A percentile compares a stretch with the other conserved stretches of the same genome.
Evolutionary conservation across 2,888 invertebrate species (phyloP).

Genomic region (Anarsia innoxiella): DNA sequence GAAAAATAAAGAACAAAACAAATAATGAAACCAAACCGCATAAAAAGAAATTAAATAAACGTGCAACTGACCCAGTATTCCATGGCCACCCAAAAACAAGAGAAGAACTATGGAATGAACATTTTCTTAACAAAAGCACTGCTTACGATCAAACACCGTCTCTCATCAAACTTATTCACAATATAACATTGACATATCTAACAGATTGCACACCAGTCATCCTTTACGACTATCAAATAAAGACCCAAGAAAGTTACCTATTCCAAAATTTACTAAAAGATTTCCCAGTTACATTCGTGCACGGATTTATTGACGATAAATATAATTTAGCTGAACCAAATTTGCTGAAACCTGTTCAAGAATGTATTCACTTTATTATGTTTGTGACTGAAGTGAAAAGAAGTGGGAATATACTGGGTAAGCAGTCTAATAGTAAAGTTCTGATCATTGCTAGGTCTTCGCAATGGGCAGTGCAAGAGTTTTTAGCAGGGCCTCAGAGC

Average conservation of each 20-base stretch:
- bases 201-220: constrained; percentile 79
- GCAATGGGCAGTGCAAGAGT: constrained; percentile 84
- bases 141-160: constrained; percentile 73
- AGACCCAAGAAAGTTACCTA: constrained; percentile 70
- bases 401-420: constrained; percentile 75
- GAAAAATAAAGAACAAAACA: constrained; percentile 6
- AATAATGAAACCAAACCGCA: constrained; percentile 10
- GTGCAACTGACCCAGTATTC: constrained; percentile 70
- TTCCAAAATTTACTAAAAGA: constrained; percentile 74
- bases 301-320: constrained; percentile 75
- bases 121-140: constrained; percentile 54
- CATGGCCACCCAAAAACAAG: constrained; percentile 75
- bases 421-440: constrained; percentile 78
- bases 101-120: constrained; percentile 69
- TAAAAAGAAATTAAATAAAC: constrained; percentile 26
- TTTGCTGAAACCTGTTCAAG: constrained; percentile 50
- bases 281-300: constrained; percentile 75
- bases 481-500: constrained; percentile 76
- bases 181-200: constrained; percentile 76
- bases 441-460: constrained; percentile 81
- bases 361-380: constrained; percentile 79
- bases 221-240: constrained; percentile 78
- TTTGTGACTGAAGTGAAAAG: constrained; percentile 79
- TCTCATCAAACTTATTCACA: constrained; percentile 75
- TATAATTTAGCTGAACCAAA: constrained; percentile 60